Evolutionary conservation across 2,113 vertebrate genomes (phyloP), one percentile per base, ranked within the genome.

Genomic region (Antechinus stuartii): DNA sequence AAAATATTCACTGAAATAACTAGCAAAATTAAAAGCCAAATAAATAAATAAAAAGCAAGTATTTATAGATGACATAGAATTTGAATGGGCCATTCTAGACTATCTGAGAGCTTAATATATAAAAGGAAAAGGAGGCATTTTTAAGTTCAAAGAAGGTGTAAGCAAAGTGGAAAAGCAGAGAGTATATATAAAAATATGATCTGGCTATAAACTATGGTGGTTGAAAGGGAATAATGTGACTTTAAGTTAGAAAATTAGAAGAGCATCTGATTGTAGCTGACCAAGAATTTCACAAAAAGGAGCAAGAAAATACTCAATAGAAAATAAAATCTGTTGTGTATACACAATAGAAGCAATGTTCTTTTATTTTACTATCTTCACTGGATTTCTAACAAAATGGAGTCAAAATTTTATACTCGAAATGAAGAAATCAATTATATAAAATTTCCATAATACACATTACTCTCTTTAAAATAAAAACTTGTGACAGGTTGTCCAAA

Each of bases 401-500:
- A 92, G 50, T 97, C 42, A 89, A 90, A 92, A 92, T 90, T 96
- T 97, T 47, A 92, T 89, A 54, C 54, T 91, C 50, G 8, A 30
- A 2, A 93, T 94, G 24, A 94, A 27, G 76, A 96, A 42, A 12
- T 54, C 57, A 89, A 90, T 49, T 89, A 94, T 94, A 95, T 22
- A 49, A 94, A 95, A 95, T 47, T 89, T 92, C 68, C 26, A 93
- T 92, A 97, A 95, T 96, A 95, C 8, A 94, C 91, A 96, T 57
- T 96, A 9, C 25, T 90, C 95, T 95, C 23, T 93, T 96, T 24
- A 93, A 96, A 54, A 52, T 9, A 96, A 8, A 93, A n/a, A 97
- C 54, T 97, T 97, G 90, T 97, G 96, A 76, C 24, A 96, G 24
- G 10, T 93, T 61, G 96, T 46, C 50, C 91, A 94, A 27, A 96